These are phyloP conservation scores for Symphodus melops DNA, from an alignment of 2,113 vertebrate species.

Conservation along the genomic window DNA sequence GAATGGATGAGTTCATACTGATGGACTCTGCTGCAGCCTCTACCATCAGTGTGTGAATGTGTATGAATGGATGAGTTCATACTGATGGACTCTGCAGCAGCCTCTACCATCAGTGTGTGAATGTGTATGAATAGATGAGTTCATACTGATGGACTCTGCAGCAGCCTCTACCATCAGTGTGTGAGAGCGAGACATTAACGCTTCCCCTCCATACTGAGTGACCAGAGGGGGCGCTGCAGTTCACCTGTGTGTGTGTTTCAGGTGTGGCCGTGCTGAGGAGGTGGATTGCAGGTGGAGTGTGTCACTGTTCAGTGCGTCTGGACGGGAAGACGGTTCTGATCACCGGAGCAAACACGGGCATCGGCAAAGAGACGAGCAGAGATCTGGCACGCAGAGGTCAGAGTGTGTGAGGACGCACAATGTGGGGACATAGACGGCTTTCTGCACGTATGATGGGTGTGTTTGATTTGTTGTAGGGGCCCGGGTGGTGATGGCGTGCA, in stretches of 20 bases:
- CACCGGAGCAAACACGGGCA: slow-evolving; percentile 84
- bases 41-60: too few relatives aligned
- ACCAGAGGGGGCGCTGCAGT: neutral
- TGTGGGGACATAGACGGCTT: too few relatives aligned
- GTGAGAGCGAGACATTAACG: too few relatives aligned
- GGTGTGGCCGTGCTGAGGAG: slow-evolving; percentile 63
- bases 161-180: too few relatives aligned
- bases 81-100: too few relatives aligned
- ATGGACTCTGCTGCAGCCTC: too few relatives aligned
- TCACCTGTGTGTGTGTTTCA: neutral
- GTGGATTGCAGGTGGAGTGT: slow-evolving; percentile 80
- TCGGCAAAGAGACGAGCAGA: slow-evolving; percentile 83
- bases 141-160: too few relatives aligned
- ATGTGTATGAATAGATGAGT: too few relatives aligned
- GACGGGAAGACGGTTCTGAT: slow-evolving; percentile 81
- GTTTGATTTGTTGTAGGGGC: slow-evolving; percentile 61
- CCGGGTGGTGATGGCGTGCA: slow-evolving; percentile 83
- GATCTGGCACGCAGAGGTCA: slow-evolving; percentile 81
- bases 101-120: too few relatives aligned
- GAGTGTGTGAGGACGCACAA: neutral
- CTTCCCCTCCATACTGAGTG: neutral
- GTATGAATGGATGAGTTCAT: too few relatives aligned
- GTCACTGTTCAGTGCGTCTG: slow-evolving; percentile 60
- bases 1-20: too few relatives aligned
- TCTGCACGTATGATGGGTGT: neutral